phyloP scores from a whole-genome alignment of 2,888 invertebrate species.

The Chalcosyrphus nemorum region DNA sequence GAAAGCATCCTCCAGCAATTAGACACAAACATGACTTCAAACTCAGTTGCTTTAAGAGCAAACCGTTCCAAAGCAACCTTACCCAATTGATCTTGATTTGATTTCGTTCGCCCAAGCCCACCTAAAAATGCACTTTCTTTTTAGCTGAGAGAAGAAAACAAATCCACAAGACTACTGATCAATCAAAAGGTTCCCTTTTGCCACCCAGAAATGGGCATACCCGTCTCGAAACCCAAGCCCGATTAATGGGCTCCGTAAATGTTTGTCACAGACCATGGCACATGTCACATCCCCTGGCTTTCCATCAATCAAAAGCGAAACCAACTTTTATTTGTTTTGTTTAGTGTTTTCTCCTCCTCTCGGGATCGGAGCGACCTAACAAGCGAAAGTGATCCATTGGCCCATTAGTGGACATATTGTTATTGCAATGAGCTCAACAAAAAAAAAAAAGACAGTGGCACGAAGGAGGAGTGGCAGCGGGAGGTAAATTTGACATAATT shows the following conservation, averaged over 20 bases:
- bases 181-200: slow-evolving; percentile 29
- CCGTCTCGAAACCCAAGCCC: slow-evolving; percentile 41
- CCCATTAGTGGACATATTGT: slow-evolving; percentile 62
- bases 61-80: neutral
- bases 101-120: slow-evolving; percentile 19
- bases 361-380: slow-evolving; percentile 7
- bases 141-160: neutral
- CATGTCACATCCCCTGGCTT: slow-evolving; percentile 61
- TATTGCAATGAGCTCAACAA: too few species aligned
- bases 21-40: neutral
- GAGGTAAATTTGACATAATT: slow-evolving; percentile 64
- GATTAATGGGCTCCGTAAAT: slow-evolving; percentile 49
- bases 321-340: slow-evolving; percentile 16
- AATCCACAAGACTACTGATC: slow-evolving; percentile 42
- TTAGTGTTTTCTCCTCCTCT: neutral
- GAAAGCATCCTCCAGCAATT: neutral
- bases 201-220: slow-evolving; percentile 70
- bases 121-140: slow-evolving; percentile 50
- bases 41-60: neutral
- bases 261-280: slow-evolving; percentile 64
- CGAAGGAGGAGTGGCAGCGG: slow-evolving; percentile 35
- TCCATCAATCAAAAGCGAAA: slow-evolving; percentile 67
- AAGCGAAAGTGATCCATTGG: slow-evolving; percentile 70
- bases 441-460: too few species aligned
- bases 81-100: slow-evolving; percentile 50